These are phyloP conservation scores for Rhabdomys pumilio DNA, from an alignment of 2,797 vertebrate genomes.

Conservation along the genomic window DNA sequence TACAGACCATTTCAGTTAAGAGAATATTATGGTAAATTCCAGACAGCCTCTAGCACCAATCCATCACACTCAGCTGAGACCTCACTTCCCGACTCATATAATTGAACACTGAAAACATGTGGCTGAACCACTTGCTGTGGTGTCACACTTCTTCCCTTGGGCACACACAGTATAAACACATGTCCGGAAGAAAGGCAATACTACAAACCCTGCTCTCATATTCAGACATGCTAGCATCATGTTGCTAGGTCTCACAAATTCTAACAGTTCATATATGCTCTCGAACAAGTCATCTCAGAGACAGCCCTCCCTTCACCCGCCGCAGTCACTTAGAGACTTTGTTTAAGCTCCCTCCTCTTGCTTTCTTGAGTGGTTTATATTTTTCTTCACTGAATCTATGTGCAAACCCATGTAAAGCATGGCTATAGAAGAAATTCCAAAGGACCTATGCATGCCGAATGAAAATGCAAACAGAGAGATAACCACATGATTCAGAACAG, in stretches of 20 bases:
- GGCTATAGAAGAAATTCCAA: background rate
- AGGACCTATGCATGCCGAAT: background rate
- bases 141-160: background rate
- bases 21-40: background rate
- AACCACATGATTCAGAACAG: background rate
- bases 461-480: background rate
- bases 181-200: background rate
- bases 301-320: background rate
- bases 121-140: background rate
- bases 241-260: background rate
- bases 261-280: background rate
- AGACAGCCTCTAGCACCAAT: background rate
- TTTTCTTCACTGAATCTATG: background rate
- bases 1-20: background rate
- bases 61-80: background rate
- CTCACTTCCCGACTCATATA: background rate
- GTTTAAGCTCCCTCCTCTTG: background rate
- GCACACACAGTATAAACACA: background rate
- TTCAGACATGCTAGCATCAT: background rate
- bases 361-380: background rate
- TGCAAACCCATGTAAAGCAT: background rate
- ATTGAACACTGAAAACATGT: background rate
- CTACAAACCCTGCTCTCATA: background rate
- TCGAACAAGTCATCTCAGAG: background rate
- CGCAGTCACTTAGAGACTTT: background rate